These are phyloP conservation scores for Haemorhous mexicanus DNA, from an alignment of 2,113 vertebrate species.

Conservation along the genomic window DNA sequence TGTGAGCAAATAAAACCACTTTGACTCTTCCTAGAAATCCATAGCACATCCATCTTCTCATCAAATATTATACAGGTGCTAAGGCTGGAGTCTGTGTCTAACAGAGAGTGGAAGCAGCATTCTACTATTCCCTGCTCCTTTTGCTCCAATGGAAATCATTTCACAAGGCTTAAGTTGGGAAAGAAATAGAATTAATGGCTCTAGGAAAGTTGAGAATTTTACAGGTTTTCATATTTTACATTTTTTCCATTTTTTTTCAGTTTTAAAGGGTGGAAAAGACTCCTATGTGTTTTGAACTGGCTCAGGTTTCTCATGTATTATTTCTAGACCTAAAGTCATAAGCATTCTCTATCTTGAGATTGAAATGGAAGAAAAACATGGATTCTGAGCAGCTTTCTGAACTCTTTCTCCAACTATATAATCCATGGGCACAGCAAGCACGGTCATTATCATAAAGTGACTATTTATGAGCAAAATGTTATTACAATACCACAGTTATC, in stretches of 20 bases:
- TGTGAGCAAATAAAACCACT: neutral
- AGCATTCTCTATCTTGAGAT: neutral
- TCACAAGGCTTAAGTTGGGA: neutral
- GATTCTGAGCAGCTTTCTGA: neutral
- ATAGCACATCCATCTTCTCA: neutral
- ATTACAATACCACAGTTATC: neutral
- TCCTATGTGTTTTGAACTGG: neutral
- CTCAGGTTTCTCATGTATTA: neutral
- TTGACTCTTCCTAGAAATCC: neutral
- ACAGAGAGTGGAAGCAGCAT: neutral
- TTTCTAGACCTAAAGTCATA: neutral
- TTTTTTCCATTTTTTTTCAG: accelerated
- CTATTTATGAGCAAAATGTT: neutral
- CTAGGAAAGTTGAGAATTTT: neutral
- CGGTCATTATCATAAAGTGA: neutral
- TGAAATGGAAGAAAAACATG: neutral
- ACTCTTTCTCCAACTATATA: neutral
- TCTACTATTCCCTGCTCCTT: neutral
- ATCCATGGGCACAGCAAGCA: neutral
- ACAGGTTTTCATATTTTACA: neutral
- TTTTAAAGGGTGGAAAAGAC: neutral
- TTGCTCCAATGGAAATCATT: neutral
- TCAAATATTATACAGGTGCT: neutral
- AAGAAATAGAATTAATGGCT: neutral
- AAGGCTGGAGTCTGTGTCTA: neutral